phyloP scores from a whole-genome alignment of 2,797 vertebrate species.

The Balearica regulorum region DNA sequence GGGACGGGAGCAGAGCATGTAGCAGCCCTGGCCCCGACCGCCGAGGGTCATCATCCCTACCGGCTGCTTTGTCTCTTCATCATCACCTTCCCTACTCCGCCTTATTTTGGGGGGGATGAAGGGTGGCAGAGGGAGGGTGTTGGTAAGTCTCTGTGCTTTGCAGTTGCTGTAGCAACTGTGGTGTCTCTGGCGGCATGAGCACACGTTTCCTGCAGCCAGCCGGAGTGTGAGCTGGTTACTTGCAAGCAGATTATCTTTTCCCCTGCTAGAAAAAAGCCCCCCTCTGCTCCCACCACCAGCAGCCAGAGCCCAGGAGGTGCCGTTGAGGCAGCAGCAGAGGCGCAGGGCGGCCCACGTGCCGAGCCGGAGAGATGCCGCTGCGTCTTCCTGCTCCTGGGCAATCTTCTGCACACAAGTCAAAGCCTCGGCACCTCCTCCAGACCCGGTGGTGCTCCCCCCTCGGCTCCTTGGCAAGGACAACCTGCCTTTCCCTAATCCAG shows the following conservation, averaged over 20 bases:
- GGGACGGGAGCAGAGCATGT: neutral
- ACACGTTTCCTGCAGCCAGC: constrained; percentile 1
- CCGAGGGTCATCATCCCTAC: neutral
- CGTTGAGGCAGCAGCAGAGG: neutral
- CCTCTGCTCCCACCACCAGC: neutral
- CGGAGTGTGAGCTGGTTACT: neutral
- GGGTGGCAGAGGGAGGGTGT: neutral
- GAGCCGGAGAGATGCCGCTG: neutral
- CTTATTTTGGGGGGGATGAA: neutral
- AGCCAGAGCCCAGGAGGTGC: neutral
- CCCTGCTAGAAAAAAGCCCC: neutral
- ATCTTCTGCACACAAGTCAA: neutral
- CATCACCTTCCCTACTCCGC: neutral
- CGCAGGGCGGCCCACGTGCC: rapidly evolving
- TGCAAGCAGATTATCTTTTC: neutral
- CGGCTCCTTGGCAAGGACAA: neutral
- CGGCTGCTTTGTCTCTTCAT: neutral
- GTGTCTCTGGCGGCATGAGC: constrained; percentile 4
- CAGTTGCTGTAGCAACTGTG: constrained; percentile 69
- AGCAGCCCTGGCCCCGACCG: neutral
- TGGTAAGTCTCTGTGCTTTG: neutral
- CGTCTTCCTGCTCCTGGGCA: neutral
- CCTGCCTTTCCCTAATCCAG: neutral
- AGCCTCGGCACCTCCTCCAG: neutral
- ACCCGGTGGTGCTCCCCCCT: neutral